These are phyloP conservation scores for Elaphurus davidianus DNA, from an alignment of 2,113 vertebrate species.

Conservation along the genomic window DNA sequence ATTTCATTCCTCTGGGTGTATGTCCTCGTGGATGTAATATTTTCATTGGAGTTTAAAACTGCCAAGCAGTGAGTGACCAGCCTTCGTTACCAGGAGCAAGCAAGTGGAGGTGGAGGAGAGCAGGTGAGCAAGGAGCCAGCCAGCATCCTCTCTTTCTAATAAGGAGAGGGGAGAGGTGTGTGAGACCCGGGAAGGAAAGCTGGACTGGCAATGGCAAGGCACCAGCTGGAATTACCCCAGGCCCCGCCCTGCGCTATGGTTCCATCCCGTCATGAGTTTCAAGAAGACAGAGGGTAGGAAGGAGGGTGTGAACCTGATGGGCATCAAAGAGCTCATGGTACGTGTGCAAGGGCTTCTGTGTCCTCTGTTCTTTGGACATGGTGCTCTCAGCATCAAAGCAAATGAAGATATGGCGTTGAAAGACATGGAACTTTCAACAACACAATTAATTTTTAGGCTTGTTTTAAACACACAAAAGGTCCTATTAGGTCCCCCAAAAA, in stretches of 20 bases:
- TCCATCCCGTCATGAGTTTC: background rate
- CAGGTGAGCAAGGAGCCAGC: too few species aligned
- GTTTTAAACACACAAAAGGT: background rate
- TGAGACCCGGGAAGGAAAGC: background rate
- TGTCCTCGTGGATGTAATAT: background rate
- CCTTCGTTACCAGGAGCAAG: background rate
- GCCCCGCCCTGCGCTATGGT: rapidly evolving
- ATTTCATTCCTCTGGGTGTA: background rate
- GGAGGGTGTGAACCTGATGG: background rate
- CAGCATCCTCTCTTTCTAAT: background rate
- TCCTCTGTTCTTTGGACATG: background rate
- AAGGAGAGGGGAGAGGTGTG: background rate
- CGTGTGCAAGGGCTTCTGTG: rapidly evolving
- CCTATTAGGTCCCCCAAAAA: background rate
- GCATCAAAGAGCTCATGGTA: rapidly evolving
- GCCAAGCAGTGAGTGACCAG: background rate
- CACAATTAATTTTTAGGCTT: background rate
- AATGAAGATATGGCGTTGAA: background rate
- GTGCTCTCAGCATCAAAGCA: background rate
- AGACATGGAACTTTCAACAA: background rate
- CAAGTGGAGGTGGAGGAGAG: background rate
- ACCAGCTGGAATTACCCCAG: rapidly evolving
- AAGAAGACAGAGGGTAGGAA: rapidly evolving
- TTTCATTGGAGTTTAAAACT: background rate
- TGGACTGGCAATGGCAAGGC: background rate